A percentile compares a stretch with the other conserved stretches of the same genome.
phyloP scores from a whole-genome alignment of 1,140 invertebrate species.

The Harpegnathos saltator region DNA sequence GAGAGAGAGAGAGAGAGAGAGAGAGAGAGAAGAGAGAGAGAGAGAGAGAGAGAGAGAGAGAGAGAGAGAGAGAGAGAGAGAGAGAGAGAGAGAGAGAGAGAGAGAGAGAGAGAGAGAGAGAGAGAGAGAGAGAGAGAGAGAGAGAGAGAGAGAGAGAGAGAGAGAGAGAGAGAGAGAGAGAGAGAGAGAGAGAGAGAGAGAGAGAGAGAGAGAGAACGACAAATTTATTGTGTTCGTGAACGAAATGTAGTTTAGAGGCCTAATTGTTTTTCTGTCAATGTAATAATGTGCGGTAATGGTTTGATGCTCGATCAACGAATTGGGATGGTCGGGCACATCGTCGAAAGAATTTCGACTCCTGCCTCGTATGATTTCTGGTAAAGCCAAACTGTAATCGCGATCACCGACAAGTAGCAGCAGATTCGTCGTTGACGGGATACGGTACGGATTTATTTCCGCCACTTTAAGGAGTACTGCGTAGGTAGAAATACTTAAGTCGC shows the following conservation, averaged over 20 bases:
- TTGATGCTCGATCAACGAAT: constrained; percentile 66
- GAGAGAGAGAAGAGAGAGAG: background rate
- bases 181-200: background rate
- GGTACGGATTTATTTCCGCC: constrained; percentile 75
- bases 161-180: background rate
- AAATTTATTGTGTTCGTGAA: constrained; percentile 15
- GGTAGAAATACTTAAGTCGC: constrained; percentile 82
- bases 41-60: background rate
- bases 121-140: background rate
- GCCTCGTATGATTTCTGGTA: constrained; percentile 62
- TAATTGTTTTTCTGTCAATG: constrained; percentile 66
- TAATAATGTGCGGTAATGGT: constrained; percentile 47
- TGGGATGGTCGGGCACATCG: constrained; percentile 40
- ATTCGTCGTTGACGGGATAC: constrained; percentile 53
- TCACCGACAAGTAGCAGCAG: constrained; percentile 30
- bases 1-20: background rate
- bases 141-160: constrained; percentile 4
- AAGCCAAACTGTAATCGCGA: constrained; percentile 65
- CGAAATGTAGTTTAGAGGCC: constrained; percentile 52
- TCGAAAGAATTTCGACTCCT: constrained; percentile 67
- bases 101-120: background rate
- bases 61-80: background rate
- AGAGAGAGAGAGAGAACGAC: too few relatives aligned
- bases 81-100: constrained; percentile 16
- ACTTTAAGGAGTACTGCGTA: constrained; percentile 79